Conservation (phyloP, 1,140 invertebrate species). For the Gryon sp. region DNA sequence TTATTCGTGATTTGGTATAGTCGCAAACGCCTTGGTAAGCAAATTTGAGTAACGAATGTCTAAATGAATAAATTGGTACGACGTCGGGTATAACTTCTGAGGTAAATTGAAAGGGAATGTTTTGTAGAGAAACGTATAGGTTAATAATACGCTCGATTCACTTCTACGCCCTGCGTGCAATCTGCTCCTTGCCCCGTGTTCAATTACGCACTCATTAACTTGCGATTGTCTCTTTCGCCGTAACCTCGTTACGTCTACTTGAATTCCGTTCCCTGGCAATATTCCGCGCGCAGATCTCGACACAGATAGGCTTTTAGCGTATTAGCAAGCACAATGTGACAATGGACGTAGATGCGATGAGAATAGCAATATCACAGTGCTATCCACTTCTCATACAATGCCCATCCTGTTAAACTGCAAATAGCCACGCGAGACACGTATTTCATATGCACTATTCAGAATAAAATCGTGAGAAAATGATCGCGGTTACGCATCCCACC, state of each 20-base stretch:
- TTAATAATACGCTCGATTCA: slow-evolving; percentile 56
- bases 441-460: slow-evolving; percentile 66
- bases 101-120: slow-evolving; percentile 60
- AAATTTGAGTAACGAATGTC: slow-evolving; percentile 39
- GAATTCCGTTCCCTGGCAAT: slow-evolving; percentile 74
- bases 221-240: slow-evolving; percentile 75
- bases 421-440: slow-evolving; percentile 68
- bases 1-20: slow-evolving; percentile 22
- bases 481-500: background rate
- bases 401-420: slow-evolving; percentile 59
- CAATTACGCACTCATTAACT: slow-evolving; percentile 78
- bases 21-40: slow-evolving; percentile 18
- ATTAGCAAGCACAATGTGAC: slow-evolving; percentile 74
- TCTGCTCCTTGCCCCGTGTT: slow-evolving; percentile 65
- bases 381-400: slow-evolving; percentile 73
- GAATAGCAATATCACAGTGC: slow-evolving; percentile 77
- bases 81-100: slow-evolving; percentile 33
- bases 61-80: slow-evolving; percentile 49
- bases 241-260: slow-evolving; percentile 77
- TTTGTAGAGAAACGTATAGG: slow-evolving; percentile 38
- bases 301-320: slow-evolving; percentile 80
- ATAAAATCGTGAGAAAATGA: slow-evolving; percentile 55
- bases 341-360: slow-evolving; percentile 74
- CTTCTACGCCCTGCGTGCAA: slow-evolving; percentile 30
- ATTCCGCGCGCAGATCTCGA: slow-evolving; percentile 74